Evolutionary conservation across 2,797 vertebrate species (phyloP).

Genomic region (Enteromius treurensis): DNA sequence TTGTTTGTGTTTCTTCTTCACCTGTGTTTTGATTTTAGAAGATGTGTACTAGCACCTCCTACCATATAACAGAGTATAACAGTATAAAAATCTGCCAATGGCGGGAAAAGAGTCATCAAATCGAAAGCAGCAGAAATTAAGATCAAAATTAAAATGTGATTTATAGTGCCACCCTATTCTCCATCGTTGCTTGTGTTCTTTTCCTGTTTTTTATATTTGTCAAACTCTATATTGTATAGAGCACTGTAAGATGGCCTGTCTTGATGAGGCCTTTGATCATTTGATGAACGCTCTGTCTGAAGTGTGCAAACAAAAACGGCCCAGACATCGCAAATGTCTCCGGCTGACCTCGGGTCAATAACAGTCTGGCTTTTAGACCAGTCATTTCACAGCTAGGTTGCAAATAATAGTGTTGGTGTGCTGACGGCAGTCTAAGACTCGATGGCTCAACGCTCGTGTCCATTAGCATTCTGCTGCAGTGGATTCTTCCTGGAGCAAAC

Average conservation of each 20-base stretch:
- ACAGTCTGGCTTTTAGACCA: constrained; percentile 39
- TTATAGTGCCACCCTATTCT: neutral
- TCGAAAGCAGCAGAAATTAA: neutral
- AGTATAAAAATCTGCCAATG: neutral
- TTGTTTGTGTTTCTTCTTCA: neutral
- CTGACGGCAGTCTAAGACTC: constrained; percentile 59
- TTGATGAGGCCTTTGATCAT: neutral
- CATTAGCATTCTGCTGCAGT: neutral
- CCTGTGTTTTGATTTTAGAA: neutral
- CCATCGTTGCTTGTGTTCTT: neutral
- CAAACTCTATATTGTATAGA: neutral
- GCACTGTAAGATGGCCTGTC: neutral
- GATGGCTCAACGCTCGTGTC: neutral
- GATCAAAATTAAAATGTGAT: neutral
- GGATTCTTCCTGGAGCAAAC: constrained; percentile 55
- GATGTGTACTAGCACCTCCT: neutral
- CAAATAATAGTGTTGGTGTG: constrained; percentile 18
- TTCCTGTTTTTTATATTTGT: neutral
- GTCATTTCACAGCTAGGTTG: constrained; percentile 46
- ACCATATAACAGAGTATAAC: neutral
- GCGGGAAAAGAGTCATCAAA: neutral
- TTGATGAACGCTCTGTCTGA: neutral
- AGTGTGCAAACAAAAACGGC: neutral
- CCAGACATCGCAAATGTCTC: constrained; percentile 15
- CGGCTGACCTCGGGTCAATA: constrained; percentile 59